Base-by-base conservation (phyloP, 2,888 invertebrate genomes). In the Hypomecis atomaria region DNA sequence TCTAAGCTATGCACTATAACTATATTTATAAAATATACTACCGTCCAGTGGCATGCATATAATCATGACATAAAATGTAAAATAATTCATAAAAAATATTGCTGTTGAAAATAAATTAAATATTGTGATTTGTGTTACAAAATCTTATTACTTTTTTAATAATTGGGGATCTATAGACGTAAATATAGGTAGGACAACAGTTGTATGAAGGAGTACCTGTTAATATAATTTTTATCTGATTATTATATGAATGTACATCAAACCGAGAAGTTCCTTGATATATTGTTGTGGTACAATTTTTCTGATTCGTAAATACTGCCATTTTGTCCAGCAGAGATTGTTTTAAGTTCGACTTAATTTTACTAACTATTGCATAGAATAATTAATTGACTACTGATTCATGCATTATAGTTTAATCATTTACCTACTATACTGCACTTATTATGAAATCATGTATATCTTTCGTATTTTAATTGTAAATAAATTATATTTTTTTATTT, bases 1-100 rank as follows among this genome's bases (percentile, higher is more conserved):
- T 80, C 67, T 78, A 78, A 75, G 78, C 76, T 81, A 76, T 82
- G 83, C 88, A 88, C 85, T 83, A 82, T 81, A 77, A 40, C 36
- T 56, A 57, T 61, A 61, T 82, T 83, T 86, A 86, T 81, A 88
- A 81, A 86, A 77, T 23, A 89, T 85, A 90, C 91, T 84, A 90
- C 91, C 91, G 91, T 92, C 91, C 91, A 92, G 89, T 90, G 86
- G 83, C 79, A 82, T 76, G 73, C 74, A 23, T 78, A 78, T 76
- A 72, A 74, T 76, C 77, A 78, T 79, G 72, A 78, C 75, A 78
- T 77, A 73, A 70, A 58, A 33, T 52, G 62, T 65, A 55, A 47
- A 59, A 70, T 60, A 54, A 43, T 53, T 57, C 48, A 53, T 49
- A 55, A 58, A 70, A 67, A 40, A 13, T 59, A 59, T 57, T 59